Evolutionary conservation across 2,888 invertebrate genomes (phyloP).

Genomic region (Podabrus alpinus): DNA sequence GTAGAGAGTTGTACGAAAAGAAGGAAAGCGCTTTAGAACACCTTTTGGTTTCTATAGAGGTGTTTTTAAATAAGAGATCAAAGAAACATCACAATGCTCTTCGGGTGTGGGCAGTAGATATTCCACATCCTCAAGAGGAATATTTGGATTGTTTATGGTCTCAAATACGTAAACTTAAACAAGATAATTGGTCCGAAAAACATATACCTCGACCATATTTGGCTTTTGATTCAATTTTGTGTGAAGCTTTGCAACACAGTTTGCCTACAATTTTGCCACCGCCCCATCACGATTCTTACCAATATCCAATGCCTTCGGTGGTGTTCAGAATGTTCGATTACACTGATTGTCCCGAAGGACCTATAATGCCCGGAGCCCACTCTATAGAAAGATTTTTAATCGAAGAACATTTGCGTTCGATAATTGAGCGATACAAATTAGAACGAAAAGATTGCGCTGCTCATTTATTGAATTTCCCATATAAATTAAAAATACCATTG

Average conservation of each 20-base stretch:
- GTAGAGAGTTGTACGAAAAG: conserved; percentile 93
- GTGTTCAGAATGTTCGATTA: conserved; percentile 98
- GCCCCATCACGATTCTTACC: conserved; percentile 86
- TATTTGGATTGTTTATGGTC: conserved; percentile 94
- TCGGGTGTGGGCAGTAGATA: conserved; percentile 92
- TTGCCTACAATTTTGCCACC: conserved; percentile 90
- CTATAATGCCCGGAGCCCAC: conserved; percentile 91
- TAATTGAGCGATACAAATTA: conserved; percentile 82
- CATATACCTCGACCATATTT: conserved; percentile 94
- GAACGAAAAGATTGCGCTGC: conserved; percentile 96
- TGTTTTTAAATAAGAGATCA: conserved; percentile 88
- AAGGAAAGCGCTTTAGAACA: conserved; percentile 92
- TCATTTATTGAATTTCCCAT: conserved; percentile 87
- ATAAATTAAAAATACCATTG: conserved; percentile 91
- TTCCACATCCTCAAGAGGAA: conserved; percentile 94
- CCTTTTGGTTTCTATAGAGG: conserved; percentile 86
- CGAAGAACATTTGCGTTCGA: conserved; percentile 95
- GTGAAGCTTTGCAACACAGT: conserved; percentile 95
- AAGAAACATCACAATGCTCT: conserved; percentile 93
- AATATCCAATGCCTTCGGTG: conserved; percentile 93
- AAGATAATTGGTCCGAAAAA: conserved; percentile 96
- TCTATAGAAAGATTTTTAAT: conserved; percentile 97
- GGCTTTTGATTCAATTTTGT: conserved; percentile 92
- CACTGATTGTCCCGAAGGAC: conserved; percentile 95
- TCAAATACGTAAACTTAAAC: conserved; percentile 85